Evolutionary conservation across 2,113 vertebrate genomes (phyloP), one percentile per base, ranked within the genome.

Genomic region (Naja naja): DNA sequence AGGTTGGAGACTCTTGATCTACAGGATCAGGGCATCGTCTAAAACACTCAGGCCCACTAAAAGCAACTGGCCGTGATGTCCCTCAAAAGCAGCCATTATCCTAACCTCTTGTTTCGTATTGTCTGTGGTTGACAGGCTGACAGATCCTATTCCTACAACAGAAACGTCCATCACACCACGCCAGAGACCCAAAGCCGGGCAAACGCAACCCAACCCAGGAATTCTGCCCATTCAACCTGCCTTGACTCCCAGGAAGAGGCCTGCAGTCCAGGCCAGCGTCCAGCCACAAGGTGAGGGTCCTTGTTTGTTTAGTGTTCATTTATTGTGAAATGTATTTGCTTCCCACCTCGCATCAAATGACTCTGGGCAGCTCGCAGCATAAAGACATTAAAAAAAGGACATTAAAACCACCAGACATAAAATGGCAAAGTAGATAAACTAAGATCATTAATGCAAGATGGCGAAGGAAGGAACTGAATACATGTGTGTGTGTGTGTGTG

Each of bases 111-210:
- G 1, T 14, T 56, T 55, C 9, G 18, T 55, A 7, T 54, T 49
- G 47, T 25, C 30, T 39, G 53, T 20, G 34, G 11, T 34, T 34
- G 64, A 18, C 94, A 99, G 99, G 96, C 97, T 99, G 94, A 99
- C 98, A 27, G 99, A 99, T 95, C 99, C 99, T 92, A 96, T 99
- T 96, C 99, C 98, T 34, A 99, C 99, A 0, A 98, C 96, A 87
- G 99, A 99, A 97, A 99, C 99, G 0, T 99, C 99, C 95, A 99
- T 99, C 94, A 98, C 98, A 1, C 99, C 99, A 58, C 98, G 99
- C 85, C 99, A 99, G 96, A 98, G 99, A 90, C 99, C 99, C 86
- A 99, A 99, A 96, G 98, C 99, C 85, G 99, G 99, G 43, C 99
- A 99, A 97, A 97, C 98, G 27, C 99, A 99, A 93, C 98, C 98